A percentile compares a stretch with the other conserved stretches of the same genome.
Conservation (phyloP, 2,888 invertebrate species). For the Neoascia interrupta region DNA sequence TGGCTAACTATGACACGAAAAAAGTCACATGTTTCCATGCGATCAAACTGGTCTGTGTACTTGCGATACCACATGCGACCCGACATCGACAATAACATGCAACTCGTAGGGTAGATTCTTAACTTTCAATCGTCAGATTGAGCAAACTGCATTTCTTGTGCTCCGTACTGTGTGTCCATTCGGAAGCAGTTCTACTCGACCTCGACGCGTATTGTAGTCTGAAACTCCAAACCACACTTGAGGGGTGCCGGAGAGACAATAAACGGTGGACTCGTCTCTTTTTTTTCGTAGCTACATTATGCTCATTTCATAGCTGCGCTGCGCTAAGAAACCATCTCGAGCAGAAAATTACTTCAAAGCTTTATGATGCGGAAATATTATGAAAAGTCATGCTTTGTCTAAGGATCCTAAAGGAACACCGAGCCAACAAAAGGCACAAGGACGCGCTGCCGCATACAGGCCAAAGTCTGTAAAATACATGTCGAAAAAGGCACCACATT, state of each 20-base stretch:
- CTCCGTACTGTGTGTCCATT: constrained; percentile 51
- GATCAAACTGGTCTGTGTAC: no score
- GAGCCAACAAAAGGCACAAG: constrained; percentile 11
- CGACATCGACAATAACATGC: no score
- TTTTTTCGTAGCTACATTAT: constrained; percentile 49
- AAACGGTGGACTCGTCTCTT: constrained; percentile 46
- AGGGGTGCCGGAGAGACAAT: constrained; percentile 50
- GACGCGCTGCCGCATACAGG: constrained; percentile 20
- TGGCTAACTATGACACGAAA: no score
- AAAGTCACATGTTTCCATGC: no score
- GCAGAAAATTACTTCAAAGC: constrained; percentile 72
- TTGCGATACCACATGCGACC: no score
- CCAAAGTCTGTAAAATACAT: constrained; percentile 18
- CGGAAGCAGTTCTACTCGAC: constrained; percentile 50
- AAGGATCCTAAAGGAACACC: constrained; percentile 51
- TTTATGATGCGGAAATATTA: constrained; percentile 72
- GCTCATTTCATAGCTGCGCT: constrained; percentile 67
- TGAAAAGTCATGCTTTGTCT: constrained; percentile 70
- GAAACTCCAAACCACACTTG: constrained; percentile 29
- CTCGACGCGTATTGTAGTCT: constrained; percentile 34
- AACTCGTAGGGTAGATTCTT: no score
- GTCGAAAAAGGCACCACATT: constrained; percentile 34
- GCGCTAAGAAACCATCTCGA: constrained; percentile 69
- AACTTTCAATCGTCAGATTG: no score
- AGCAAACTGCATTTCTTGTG: no score